phyloP scores from a whole-genome alignment of 2,888 invertebrate genomes.

The Neocrepidodera transversa region DNA sequence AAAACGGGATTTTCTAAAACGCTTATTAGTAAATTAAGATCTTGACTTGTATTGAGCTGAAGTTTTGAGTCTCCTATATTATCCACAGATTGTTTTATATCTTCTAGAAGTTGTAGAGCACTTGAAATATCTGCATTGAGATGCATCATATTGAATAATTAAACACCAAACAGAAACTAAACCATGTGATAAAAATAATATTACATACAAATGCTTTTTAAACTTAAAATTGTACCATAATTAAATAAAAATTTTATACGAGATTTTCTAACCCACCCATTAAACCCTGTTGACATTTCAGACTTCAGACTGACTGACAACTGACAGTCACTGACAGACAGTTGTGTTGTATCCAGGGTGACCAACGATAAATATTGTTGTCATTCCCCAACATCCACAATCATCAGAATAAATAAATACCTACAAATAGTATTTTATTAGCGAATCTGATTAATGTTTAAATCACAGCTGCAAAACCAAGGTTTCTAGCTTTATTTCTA shows the following conservation, averaged over 20 bases:
- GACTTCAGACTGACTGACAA: no score
- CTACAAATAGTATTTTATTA: no score
- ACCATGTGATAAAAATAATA: constrained; percentile 2
- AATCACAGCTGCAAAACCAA: no score
- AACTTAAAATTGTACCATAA: background rate
- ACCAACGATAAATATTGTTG: no score
- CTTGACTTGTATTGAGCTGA: constrained; percentile 76
- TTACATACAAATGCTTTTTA: background rate
- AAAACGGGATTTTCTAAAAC: constrained; percentile 90
- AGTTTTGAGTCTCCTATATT: constrained; percentile 84
- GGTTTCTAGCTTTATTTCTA: no score
- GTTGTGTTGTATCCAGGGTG: no score
- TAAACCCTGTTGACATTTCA: background rate
- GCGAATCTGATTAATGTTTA: no score
- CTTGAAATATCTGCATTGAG: constrained; percentile 81
- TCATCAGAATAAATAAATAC: no score
- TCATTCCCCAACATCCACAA: no score
- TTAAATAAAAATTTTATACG: background rate
- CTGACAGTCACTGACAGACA: background rate
- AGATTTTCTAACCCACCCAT: background rate
- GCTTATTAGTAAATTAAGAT: constrained; percentile 82
- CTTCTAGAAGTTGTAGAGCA: constrained; percentile 87
- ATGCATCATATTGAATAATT: constrained; percentile 58
- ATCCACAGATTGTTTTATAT: constrained; percentile 85
- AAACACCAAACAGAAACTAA: constrained; percentile 1